Conservation (phyloP, 2,113 vertebrate genomes). For the Actinemys pallida region DNA sequence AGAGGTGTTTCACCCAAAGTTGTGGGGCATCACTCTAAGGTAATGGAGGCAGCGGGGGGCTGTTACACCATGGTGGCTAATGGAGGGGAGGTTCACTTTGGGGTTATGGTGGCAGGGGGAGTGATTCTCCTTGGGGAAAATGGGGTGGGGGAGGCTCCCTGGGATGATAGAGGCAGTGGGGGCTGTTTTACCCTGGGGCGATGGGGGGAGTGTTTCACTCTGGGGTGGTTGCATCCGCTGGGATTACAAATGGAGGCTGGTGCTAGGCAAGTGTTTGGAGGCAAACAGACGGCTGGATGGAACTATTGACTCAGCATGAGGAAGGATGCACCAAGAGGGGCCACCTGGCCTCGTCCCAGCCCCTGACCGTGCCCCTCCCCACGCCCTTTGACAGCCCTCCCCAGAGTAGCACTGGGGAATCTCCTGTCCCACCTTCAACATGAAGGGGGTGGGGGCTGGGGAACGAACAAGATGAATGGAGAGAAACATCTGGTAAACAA, state of each 20-base stretch:
- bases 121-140: background rate
- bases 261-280: background rate
- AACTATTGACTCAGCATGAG: background rate
- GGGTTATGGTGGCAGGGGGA: background rate
- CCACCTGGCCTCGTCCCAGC: background rate
- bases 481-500: constrained; percentile 52
- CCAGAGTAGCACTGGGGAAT: background rate
- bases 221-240: background rate
- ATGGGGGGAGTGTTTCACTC: background rate
- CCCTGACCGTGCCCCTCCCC: background rate
- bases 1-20: background rate
- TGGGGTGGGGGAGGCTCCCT: background rate
- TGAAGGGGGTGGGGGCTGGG: background rate
- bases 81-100: background rate
- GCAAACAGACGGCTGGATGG: background rate
- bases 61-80: background rate
- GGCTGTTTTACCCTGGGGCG: background rate
- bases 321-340: background rate
- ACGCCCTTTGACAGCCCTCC: background rate
- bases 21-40: background rate
- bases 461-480: background rate
- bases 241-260: constrained; percentile 48
- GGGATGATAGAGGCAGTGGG: background rate
- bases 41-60: background rate
- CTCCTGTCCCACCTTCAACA: background rate